Percentiles rank a stretch among this genome's conserved stretches.
These are phyloP conservation scores for Platygyra sinensis DNA, from an alignment of 64 coral and sea anemone genomes.

Conservation along the genomic window DNA sequence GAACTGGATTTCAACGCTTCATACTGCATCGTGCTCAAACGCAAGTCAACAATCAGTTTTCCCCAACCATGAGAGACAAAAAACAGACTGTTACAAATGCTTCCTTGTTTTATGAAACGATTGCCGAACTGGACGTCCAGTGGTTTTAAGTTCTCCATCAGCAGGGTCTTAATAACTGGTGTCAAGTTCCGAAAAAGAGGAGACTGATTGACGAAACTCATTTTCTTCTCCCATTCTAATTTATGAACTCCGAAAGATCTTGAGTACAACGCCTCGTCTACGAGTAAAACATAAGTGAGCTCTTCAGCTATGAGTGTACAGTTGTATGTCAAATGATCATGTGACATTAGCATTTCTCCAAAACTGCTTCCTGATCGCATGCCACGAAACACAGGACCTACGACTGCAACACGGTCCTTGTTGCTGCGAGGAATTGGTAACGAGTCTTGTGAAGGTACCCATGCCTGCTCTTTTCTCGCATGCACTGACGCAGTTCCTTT, in stretches of 20 bases:
- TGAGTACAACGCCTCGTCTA: constrained; percentile 56
- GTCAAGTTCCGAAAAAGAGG: constrained; percentile 71
- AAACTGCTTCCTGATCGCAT: constrained; percentile 68
- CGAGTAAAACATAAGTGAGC: constrained; percentile 35
- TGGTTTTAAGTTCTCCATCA: constrained; percentile 71
- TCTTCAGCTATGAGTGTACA: constrained; percentile 75
- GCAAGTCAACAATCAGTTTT: constrained; percentile 58
- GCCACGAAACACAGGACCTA: constrained; percentile 57
- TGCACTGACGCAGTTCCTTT: constrained; percentile 82
- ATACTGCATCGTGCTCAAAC: constrained; percentile 59
- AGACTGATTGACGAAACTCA: constrained; percentile 63
- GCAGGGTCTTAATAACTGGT: constrained; percentile 49
- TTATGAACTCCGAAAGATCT: constrained; percentile 54
- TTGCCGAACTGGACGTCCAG: constrained; percentile 64
- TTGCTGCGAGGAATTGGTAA: constrained; percentile 16
- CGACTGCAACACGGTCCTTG: constrained; percentile 54
- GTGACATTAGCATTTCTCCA: constrained; percentile 65
- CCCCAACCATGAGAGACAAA: constrained; percentile 66
- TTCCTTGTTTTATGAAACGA: constrained; percentile 67
- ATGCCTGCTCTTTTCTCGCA: constrained; percentile 65
- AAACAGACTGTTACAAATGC: constrained; percentile 52
- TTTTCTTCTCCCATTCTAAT: constrained; percentile 66
- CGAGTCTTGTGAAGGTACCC: neutral
- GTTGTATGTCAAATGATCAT: constrained; percentile 46
- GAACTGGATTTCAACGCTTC: constrained; percentile 36